Evolutionary conservation across 2,113 vertebrate species (phyloP), one percentile per base, ranked within the genome.

Genomic region (Cyanoliseus patagonus): DNA sequence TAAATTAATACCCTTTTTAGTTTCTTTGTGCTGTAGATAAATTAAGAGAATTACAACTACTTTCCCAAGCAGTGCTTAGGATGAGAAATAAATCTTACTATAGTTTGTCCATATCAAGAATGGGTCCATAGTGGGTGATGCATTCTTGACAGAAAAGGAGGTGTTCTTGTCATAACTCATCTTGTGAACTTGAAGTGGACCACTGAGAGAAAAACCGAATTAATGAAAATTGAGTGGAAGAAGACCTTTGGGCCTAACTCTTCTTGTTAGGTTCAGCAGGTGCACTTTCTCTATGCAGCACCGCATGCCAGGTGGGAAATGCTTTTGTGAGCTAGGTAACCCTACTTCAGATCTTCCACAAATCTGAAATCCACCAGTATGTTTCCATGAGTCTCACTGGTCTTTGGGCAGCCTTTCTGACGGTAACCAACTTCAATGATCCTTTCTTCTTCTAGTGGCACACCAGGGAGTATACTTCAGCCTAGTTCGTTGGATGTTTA

Each of bases 251-350:
- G 16, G 22, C 41, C 33, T 83, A n/a, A 82, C 31, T 86, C 35
- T 44, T 35, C 35, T 30, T 53, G 5, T 30, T 64, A 42, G 6
- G 8, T 73, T 83, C 63, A 73, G 61, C n/a, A 67, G 11, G 18
- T 49, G 24, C 13, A 19, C 8, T 70, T 81, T 75, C 47, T 42
- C 24, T 30, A 7, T 14, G 11, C 22, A 51, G 47, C 1, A 0
- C 47, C 0, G 0, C 20, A 51, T 69, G 72, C 69, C 10, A 19
- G 35, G 2, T 62, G 27, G 23, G 41, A 77, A 81, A 37, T 0
- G 3, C 7, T 83, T 76, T 66, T 61, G 35, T 7, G 1, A 66
- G 33, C 11, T 46, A 11, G 15, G 20, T 4, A 5, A 49, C 33
- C 17, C 10, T 67, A 18, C 44, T 51, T 49, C 2, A 3, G 5